These are phyloP conservation scores for Ooceraea biroi DNA, from an alignment of 1,140 invertebrate genomes.

Conservation along the genomic window DNA sequence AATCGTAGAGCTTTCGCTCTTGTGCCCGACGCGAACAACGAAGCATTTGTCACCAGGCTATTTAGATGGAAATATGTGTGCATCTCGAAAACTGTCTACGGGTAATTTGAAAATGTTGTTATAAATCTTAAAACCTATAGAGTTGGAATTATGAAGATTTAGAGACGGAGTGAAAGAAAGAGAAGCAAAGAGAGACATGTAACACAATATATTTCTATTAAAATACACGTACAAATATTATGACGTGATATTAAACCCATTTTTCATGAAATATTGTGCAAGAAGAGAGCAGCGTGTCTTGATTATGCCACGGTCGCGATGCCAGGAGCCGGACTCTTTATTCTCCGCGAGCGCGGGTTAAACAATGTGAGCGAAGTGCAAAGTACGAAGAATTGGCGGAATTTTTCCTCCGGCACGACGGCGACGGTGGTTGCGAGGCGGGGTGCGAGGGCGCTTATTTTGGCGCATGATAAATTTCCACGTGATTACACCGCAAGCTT, in stretches of 20 bases:
- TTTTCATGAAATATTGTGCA: conserved; percentile 35
- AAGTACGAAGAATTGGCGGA: conserved; percentile 58
- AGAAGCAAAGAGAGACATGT: background rate
- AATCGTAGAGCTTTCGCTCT: background rate
- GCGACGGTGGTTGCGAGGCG: conserved; percentile 1
- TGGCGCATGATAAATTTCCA: conserved; percentile 77
- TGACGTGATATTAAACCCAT: conserved; percentile 50
- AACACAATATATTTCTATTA: conserved; percentile 45
- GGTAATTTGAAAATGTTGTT: too few species aligned
- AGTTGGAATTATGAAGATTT: too few species aligned
- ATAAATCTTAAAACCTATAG: too few species aligned
- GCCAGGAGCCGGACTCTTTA: conserved; percentile 50
- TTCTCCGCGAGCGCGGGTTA: conserved; percentile 39
- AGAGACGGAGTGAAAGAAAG: too few species aligned
- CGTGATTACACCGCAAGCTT: conserved; percentile 78
- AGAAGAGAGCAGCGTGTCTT: conserved; percentile 56
- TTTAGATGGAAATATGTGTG: too few species aligned
- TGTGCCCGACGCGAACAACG: background rate
- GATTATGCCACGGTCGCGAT: conserved; percentile 53
- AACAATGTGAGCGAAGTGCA: conserved; percentile 60
- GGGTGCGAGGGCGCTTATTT: conserved; percentile 66
- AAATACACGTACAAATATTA: conserved; percentile 29
- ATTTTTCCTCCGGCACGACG: conserved; percentile 52
- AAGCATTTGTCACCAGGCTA: too few species aligned
- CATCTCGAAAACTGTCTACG: too few species aligned